Evolutionary conservation across 2,113 vertebrate genomes (phyloP).

Genomic region (Thunnus maccoyii): DNA sequence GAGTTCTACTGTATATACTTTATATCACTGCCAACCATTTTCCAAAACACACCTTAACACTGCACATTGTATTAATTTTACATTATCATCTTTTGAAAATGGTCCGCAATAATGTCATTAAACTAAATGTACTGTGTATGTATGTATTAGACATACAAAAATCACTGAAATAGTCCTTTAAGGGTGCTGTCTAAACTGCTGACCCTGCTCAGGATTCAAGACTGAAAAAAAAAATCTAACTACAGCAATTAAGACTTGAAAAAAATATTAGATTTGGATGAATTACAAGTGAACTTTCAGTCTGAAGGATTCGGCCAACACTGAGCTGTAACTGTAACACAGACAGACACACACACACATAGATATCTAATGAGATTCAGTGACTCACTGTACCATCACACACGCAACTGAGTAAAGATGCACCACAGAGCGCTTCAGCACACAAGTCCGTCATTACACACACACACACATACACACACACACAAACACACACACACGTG

Average conservation of each 20-base stretch:
- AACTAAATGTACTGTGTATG: too few relatives aligned
- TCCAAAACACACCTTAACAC: too few relatives aligned
- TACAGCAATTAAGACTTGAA: neutral
- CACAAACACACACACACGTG: slow-evolving; percentile 1
- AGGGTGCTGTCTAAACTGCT: slow-evolving; percentile 3
- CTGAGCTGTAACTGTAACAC: slow-evolving; percentile 1
- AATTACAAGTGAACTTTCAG: neutral
- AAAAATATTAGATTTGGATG: too few relatives aligned
- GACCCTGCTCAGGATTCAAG: neutral
- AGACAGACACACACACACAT: slow-evolving; percentile 15
- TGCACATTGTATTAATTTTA: too few relatives aligned
- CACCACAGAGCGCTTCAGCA: slow-evolving; percentile 10
- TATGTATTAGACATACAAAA: too few relatives aligned
- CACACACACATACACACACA: slow-evolving; percentile 32
- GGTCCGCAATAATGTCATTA: too few relatives aligned
- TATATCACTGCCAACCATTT: too few relatives aligned
- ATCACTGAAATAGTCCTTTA: neutral
- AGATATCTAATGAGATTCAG: slow-evolving; percentile 39
- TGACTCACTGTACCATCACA: slow-evolving; percentile 24
- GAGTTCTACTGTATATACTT: too few relatives aligned
- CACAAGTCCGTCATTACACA: neutral
- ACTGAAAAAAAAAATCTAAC: neutral
- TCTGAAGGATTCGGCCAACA: neutral
- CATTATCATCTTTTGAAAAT: too few relatives aligned
- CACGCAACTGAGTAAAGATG: slow-evolving; percentile 12